Evolutionary conservation across 2,888 invertebrate genomes (phyloP), one percentile per base, ranked within the genome.

Genomic region (Podotricha telesiphe): DNA sequence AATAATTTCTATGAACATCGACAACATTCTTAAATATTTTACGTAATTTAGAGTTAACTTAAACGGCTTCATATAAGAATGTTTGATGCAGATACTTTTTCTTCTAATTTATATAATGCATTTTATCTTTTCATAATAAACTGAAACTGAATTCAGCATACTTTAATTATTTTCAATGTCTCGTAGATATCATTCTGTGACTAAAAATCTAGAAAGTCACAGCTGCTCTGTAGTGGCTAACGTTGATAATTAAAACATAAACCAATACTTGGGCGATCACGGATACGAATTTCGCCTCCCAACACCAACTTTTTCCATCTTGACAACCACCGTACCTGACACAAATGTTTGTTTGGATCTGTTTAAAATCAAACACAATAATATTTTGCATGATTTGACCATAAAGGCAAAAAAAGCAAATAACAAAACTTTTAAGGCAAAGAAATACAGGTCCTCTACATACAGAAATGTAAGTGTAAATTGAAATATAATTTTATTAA

Each of bases 61-160:
- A 28, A 53, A 28, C 0, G 53, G 53, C 28, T 53, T 53, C 53
- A 28, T 22, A 15, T 28, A 28, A 53, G 22, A 51, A 51, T 51
- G 22, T 22, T 51, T 5, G 11, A 13, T 3, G 19, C 15, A 15
- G 22, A 0, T 37, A 37, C 8, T 4, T 20, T n/a, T n/a, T n/a
- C n/a, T n/a, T n/a, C n/a, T n/a, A n/a, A 10, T 48, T 19, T 20
- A 8, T 20, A 48, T 11, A 19, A 2, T 13, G 5, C 10, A 48
- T 19, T 20, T 19, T 48, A 0, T 5, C 11, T 19, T 48, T 51
- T 51, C 13, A 51, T 15, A 0, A 13, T 6, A 0, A 22, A 51
- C 22, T 37, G 8, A 37, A 37, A 37, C 37, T 42, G 2, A 13
- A 13, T 42, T 42, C 7, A 42, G 13, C 2, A 3, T 37, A 37